Base-by-base conservation (phyloP, 2,797 vertebrate genomes). In the Ctenopoma multispine region DNA sequence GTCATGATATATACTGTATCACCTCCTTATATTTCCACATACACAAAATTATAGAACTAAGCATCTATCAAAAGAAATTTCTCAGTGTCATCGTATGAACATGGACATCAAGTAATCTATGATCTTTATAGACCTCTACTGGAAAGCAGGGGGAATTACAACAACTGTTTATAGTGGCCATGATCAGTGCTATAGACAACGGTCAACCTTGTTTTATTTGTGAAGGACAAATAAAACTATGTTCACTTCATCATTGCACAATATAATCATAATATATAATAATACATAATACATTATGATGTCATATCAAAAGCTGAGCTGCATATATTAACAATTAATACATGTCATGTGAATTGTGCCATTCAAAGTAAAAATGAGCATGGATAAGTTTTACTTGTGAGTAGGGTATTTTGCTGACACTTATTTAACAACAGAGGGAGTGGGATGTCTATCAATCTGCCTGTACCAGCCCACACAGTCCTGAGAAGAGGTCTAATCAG, bases 61-160 rank as follows among this genome's bases (percentile, higher is more conserved):
- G 7, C 1, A 17, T 69, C n/a, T 54, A 1, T 40, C 2, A 49
- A 74, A 63, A 49, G 41, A 4, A 1, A 23, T 57, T 51, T 47
- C 7, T 36, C 13, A 23, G 14, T 14, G 46, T 13, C 3, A 1
- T 2, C 27, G 14, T 13, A 27, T 65, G 60, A 29, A 23, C 2
- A 15, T 5, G 2, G 13, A 27, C 1, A 14, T 29, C n/a, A 48
- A 58, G 54, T 51, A 46, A 76, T 40, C 1, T 49, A 3, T 57
- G 62, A 78, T 73, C 62, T 79, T 40, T 75, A 40, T 23, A 6
- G 80, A 76, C 85, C 75, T 86, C 83, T 81, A 24, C 2, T 82
- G 85, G 75, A 56, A 40, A 15, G 2, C 4, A 51, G n/a, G 17
- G 1, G n/a, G 29, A 76, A 87, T 48, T 77, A 73, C 85, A 87